phyloP scores from a whole-genome alignment of 2,113 vertebrate species.

The Bostrychus sinensis region DNA sequence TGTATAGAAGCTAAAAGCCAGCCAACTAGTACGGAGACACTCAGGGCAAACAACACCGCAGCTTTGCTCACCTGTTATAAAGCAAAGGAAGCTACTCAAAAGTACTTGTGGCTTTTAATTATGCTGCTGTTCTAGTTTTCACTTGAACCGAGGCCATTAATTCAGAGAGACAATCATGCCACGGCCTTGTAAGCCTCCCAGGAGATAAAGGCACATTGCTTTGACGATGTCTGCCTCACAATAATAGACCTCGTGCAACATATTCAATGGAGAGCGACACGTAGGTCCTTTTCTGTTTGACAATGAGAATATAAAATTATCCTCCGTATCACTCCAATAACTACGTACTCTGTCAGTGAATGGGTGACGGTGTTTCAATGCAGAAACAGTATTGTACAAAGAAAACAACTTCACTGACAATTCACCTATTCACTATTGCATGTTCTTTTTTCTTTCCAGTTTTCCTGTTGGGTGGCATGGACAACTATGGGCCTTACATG shows the following conservation, averaged over 20 bases:
- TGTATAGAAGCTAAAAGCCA: conserved; percentile 18
- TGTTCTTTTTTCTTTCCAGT: too few species aligned
- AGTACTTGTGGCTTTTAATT: conserved; percentile 67
- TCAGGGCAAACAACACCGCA: conserved; percentile 4
- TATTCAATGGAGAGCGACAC: conserved; percentile 39
- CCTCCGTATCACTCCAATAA: conserved; percentile 31
- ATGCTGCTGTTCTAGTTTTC: conserved; percentile 67
- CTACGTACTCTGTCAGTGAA: conserved; percentile 26
- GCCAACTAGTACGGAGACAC: conserved; percentile 19
- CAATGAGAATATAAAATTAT: conserved; percentile 39
- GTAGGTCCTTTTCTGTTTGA: conserved; percentile 38
- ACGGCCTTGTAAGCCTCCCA: conserved; percentile 50
- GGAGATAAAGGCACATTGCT: conserved; percentile 58
- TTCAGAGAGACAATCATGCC: conserved; percentile 64
- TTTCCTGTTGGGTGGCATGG: too few species aligned
- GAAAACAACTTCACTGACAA: too few species aligned
- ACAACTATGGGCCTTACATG: too few species aligned
- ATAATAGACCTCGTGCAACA: conserved; percentile 51
- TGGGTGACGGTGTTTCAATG: conserved; percentile 9
- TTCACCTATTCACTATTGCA: too few species aligned
- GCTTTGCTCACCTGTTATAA: conserved; percentile 52
- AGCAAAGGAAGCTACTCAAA: conserved; percentile 29
- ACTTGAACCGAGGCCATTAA: conserved; percentile 64
- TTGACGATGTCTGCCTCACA: conserved; percentile 62
- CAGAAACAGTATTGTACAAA: not conserved